Conservation (phyloP, 2,888 invertebrate species). For the Amblyjoppa proteus region DNA sequence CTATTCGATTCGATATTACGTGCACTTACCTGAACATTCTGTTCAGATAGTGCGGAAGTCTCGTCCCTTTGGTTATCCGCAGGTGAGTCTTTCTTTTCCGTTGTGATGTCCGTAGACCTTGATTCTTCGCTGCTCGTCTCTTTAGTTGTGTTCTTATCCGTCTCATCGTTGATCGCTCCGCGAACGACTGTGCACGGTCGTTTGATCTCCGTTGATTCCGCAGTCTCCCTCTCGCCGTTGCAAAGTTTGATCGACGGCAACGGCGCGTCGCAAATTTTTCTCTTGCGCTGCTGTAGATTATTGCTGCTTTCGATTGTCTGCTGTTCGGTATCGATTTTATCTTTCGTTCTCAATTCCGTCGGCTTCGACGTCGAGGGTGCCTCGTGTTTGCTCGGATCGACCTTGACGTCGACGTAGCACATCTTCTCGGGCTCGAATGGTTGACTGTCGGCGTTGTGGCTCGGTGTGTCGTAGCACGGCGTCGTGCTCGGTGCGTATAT, state of each 20-base stretch:
- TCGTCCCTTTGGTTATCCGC: conserved; percentile 44
- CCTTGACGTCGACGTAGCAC: conserved; percentile 63
- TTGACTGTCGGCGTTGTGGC: conserved; percentile 75
- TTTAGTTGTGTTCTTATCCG: neutral
- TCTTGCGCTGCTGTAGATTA: conserved; percentile 35
- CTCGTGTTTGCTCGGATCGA: conserved; percentile 23
- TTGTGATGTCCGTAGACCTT: conserved; percentile 1
- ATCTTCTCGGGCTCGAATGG: conserved; percentile 68
- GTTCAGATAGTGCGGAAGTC: conserved; percentile 14
- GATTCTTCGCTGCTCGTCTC: neutral
- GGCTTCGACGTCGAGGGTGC: conserved; percentile 26
- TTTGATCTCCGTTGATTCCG: conserved; percentile 8
- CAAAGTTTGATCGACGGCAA: neutral
- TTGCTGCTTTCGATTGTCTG: conserved; percentile 52
- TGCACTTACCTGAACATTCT: conserved; percentile 33
- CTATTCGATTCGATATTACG: conserved; percentile 31
- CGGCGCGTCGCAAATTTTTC: conserved; percentile 40
- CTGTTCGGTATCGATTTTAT: conserved; percentile 24
- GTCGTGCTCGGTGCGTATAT: conserved; percentile 82
- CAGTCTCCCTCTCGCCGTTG: conserved; percentile 33
- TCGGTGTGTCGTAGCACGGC: conserved; percentile 81
- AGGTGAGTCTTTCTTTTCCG: conserved; percentile 27
- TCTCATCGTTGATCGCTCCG: conserved; percentile 28
- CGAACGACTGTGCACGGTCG: neutral
- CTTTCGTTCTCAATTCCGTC: neutral